Evolutionary conservation across 2,888 invertebrate species (phyloP).

Genomic region (Orthosia incerta): DNA sequence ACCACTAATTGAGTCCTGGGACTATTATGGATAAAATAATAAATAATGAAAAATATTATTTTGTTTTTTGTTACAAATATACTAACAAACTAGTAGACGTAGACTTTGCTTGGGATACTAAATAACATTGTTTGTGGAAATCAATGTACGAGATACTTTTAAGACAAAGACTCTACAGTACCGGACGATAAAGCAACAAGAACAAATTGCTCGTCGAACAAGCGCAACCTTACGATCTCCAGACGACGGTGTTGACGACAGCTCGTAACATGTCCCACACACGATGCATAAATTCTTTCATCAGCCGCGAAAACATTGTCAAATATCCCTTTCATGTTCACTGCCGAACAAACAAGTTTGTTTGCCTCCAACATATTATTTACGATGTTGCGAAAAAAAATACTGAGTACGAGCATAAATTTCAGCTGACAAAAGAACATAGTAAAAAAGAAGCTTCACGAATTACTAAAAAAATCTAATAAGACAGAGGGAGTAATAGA

Average conservation of each 20-base stretch:
- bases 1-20: neutral
- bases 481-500: constrained; percentile 44
- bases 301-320: constrained; percentile 58
- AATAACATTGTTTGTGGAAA: neutral
- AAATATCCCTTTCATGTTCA: constrained; percentile 60
- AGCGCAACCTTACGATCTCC: constrained; percentile 18
- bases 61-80: neutral
- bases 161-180: constrained; percentile 17
- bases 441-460: constrained; percentile 29
- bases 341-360: constrained; percentile 62
- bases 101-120: neutral
- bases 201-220: constrained; percentile 16
- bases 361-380: constrained; percentile 58
- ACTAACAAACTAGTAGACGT: neutral
- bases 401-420: constrained; percentile 49
- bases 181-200: constrained; percentile 36
- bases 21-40: neutral
- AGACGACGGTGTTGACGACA: constrained; percentile 46
- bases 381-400: constrained; percentile 56
- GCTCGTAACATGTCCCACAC: constrained; percentile 55
- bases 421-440: constrained; percentile 43
- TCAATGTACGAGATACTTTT: neutral
- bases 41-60: neutral
- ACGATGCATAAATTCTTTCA: constrained; percentile 63
- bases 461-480: constrained; percentile 53